Percentiles rank a stretch among this genome's conserved stretches.
phyloP scores from a whole-genome alignment of 1,140 invertebrate species.

The Plectrocnemia conspersa region DNA sequence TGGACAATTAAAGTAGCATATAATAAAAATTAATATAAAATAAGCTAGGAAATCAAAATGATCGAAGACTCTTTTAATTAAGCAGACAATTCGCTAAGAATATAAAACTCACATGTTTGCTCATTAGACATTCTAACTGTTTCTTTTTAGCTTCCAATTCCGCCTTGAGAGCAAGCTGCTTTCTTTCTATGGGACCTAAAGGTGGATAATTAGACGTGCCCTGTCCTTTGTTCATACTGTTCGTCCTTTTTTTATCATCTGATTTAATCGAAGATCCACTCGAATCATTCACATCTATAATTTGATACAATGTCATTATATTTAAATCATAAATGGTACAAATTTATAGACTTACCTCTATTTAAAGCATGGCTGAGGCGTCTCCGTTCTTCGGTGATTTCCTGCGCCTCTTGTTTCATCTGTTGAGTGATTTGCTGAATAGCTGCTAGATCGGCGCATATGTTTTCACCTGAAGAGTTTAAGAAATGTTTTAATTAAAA shows the following conservation, averaged over 20 bases:
- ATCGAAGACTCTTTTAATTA: no score
- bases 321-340: background rate
- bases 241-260: constrained; percentile 43
- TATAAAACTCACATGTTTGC: constrained; percentile 41
- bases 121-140: constrained; percentile 45
- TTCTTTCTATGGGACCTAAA: constrained; percentile 41
- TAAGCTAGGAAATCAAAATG: no score
- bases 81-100: no score
- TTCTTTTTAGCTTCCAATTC: constrained; percentile 47
- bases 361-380: constrained; percentile 28
- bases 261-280: constrained; percentile 31
- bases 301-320: background rate
- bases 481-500: constrained; percentile 6
- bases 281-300: constrained; percentile 25
- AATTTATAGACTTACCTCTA: constrained; percentile 19
- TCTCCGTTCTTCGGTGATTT: constrained; percentile 24
- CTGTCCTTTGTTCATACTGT: constrained; percentile 39
- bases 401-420: constrained; percentile 30
- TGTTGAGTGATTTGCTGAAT: constrained; percentile 29
- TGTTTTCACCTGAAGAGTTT: constrained; percentile 9
- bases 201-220: constrained; percentile 16
- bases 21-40: no score
- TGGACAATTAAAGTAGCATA: no score
- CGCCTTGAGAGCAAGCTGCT: constrained; percentile 45
- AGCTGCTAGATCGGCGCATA: constrained; percentile 20